Base-by-base conservation (phyloP, 2,113 vertebrate species). In the Pomatorhinus ruficollis region DNA sequence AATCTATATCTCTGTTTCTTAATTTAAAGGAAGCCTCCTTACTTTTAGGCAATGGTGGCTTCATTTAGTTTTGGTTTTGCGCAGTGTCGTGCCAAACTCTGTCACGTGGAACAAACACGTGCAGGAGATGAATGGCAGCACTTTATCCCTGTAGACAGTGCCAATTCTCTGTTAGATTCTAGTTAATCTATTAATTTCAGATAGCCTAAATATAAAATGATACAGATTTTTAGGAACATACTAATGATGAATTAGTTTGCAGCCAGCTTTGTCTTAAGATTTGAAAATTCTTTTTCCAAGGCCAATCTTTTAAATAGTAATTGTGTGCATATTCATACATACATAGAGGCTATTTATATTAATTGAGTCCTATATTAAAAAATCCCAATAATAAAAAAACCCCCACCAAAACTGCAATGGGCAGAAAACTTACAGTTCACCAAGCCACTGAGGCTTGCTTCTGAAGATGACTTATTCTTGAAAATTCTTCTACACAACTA, bases 181-280 rank as follows among this genome's bases (percentile, higher is more conserved):
- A 35, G 35, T 84, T 93, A 54, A 72, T 85, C 86, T 93, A 53
- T 83, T 89, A 13, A 89, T 83, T 94, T 91, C 63, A 56, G 25
- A 31, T 42, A 82, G 25, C 53, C 47, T 85, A 63, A 86, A 52
- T 65, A 59, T 27, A 80, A 85, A 9, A 70, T 56, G 8, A 53
- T 80, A 74, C 15, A 60, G 42, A 93, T 64, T 93, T 91, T 92
- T 81, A 89, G 61, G 50, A 87, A 71, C 33, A 76, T 69, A 84
- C 30, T 64, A 72, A 61, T 44, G 47, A 87, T 71, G 35, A 83
- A 68, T 44, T 76, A 76, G 90, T 79, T 63, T 90, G 42, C 42
- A 81, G 37, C 12, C 20, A 21, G 16, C 23, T 85, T 74, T 81
- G 37, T 64, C 12, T 61, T 64, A 70, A 22, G 49, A 71, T 50